A percentile compares a stretch with the other conserved stretches of the same genome.
phyloP scores from a whole-genome alignment of 2,113 vertebrate genomes.

The Poecilia latipinna region DNA sequence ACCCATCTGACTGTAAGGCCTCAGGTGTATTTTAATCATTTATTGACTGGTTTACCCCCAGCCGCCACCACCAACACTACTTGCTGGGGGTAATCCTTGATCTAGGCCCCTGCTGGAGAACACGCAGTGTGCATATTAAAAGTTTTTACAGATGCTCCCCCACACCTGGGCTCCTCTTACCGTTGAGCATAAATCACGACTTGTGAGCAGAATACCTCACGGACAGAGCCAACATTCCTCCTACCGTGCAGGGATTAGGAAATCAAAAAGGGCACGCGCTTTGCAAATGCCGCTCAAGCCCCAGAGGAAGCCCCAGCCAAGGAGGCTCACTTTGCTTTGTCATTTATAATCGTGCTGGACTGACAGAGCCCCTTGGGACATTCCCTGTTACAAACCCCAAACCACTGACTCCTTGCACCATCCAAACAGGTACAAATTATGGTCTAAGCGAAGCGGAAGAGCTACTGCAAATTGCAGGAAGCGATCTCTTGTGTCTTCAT shows the following conservation, averaged over 20 bases:
- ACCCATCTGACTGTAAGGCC: conserved; percentile 47
- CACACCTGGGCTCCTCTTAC: conserved; percentile 74
- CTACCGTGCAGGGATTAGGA: conserved; percentile 72
- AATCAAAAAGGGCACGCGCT: conserved; percentile 76
- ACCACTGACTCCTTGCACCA: conserved; percentile 63
- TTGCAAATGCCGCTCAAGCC: conserved; percentile 69
- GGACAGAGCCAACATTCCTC: conserved; percentile 54
- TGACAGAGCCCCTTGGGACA: conserved; percentile 67
- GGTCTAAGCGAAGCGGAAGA: conserved; percentile 60
- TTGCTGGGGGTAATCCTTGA: conserved; percentile 51
- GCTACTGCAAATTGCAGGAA: conserved; percentile 65
- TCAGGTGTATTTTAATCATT: conserved; percentile 75
- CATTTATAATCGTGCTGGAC: conserved; percentile 68
- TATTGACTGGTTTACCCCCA: conserved; percentile 67
- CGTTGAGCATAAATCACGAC: conserved; percentile 80
- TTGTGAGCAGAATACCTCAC: conserved; percentile 79
- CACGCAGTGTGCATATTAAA: conserved; percentile 81
- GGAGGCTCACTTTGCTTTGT: conserved; percentile 67
- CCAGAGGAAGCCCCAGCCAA: conserved; percentile 67
- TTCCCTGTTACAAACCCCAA: conserved; percentile 63
- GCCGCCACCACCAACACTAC: background rate
- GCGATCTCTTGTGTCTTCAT: conserved; percentile 58
- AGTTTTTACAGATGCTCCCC: conserved; percentile 68
- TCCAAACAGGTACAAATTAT: conserved; percentile 74
- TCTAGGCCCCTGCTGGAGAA: conserved; percentile 53